Conservation (phyloP, 2,797 vertebrate genomes). For the Streptopelia turtur region DNA sequence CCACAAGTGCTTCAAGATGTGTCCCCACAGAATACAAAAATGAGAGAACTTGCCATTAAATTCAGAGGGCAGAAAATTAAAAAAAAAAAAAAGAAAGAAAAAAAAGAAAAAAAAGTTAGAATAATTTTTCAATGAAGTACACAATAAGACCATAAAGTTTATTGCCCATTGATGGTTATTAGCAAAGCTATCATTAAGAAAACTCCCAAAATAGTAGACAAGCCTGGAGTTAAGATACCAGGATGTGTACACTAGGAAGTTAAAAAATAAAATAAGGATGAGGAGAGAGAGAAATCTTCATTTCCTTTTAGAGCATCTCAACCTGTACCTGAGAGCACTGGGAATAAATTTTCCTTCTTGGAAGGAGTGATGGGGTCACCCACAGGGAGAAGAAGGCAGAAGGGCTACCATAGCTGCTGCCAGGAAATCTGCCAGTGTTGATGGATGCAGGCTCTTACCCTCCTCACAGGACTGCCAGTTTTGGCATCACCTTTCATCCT, state of each 20-base stretch:
- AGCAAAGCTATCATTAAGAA: neutral
- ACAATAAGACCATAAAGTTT: neutral
- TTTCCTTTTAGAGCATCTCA: neutral
- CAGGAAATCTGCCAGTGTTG: neutral
- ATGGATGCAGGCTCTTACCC: neutral
- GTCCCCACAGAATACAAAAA: neutral
- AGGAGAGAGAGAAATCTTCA: neutral
- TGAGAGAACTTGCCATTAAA: neutral
- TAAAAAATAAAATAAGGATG: neutral
- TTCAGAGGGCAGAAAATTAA: neutral
- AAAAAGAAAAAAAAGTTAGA: neutral
- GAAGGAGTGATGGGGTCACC: neutral
- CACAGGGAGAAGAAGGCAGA: neutral
- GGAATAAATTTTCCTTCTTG: neutral
- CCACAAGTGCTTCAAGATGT: neutral
- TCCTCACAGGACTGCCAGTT: neutral
- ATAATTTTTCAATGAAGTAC: neutral
- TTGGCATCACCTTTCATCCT: neutral
- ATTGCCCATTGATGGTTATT: neutral
- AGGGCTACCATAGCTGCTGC: neutral
- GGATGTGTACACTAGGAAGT: neutral
- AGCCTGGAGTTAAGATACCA: neutral
- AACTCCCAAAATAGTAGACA: neutral
- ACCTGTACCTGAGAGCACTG: neutral
- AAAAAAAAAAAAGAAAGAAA: neutral